Evolutionary conservation across 2,113 vertebrate species (phyloP), one percentile per base, ranked within the genome.

Genomic region (Vimba vimba): DNA sequence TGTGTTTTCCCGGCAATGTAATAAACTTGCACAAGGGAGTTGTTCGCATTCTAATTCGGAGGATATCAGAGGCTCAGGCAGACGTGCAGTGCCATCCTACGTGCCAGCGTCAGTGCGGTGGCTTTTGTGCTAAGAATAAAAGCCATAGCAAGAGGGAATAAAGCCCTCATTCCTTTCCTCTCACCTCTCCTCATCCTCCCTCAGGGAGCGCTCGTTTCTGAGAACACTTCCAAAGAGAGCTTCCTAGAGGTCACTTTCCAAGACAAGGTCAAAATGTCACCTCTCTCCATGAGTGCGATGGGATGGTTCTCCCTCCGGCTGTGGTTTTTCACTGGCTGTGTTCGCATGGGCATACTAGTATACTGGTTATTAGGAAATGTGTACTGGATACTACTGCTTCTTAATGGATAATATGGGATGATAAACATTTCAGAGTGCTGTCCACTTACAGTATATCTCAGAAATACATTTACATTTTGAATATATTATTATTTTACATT

Each of bases 181-280:
- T 75, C 52, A 71, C 30, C 73, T 66, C 73, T 66, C 45, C 25
- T 77, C 73, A 33, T 85, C 71, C 83, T 85, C 33, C 73, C 71
- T 76, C 11, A 43, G 57, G 39, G n/a, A 64, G 57, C 12, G 55
- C 55, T 57, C 55, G 21, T 57, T 21, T 57, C 55, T 57, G 15
- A 79, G n/a, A 62, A 60, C 36, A 85, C 60, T 23, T 77, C 27
- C 25, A 85, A 39, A 74, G 74, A 39, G 71, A 52, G 57, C 25
- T 78, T 59, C 75, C 74, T 77, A 45, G 59, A 85, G 83, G 73
- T 45, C 57, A 50, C 83, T 60, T 77, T 47, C 45, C 7, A 57
- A 77, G 73, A 85, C 83, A 85, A 76, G 36, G 83, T 84, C 83
- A 84, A 76, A 76, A 59, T 7, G n/a, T 84, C 71, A 76, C 55